A percentile compares a stretch with the other conserved stretches of the same genome.
Conservation (phyloP, 2,113 vertebrate species). For the Neolamprologus sp. region DNA sequence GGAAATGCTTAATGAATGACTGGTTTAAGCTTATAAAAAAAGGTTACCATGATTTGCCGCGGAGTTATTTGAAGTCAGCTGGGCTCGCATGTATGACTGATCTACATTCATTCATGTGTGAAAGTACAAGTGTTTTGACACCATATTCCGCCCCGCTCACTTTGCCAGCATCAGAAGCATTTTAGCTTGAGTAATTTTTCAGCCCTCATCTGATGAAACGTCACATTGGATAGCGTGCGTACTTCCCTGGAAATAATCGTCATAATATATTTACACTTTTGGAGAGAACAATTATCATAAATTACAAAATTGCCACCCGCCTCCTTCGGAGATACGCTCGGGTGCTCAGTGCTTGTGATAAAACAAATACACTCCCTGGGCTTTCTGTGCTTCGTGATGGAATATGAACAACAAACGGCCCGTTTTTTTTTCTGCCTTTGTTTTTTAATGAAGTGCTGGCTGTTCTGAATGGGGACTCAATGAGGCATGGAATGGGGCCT, state of each 20-base stretch:
- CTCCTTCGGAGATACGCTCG: background rate
- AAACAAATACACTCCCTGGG: constrained; percentile 25
- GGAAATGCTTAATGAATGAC: background rate
- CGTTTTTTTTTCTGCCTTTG: background rate
- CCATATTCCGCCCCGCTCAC: background rate
- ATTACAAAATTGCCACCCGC: constrained; percentile 33
- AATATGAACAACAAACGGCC: constrained; percentile 24
- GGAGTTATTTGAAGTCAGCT: background rate
- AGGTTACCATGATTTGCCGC: background rate
- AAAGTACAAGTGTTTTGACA: constrained; percentile 28
- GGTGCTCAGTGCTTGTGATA: constrained; percentile 21
- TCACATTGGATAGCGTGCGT: background rate
- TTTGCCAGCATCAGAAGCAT: background rate
- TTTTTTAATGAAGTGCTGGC: constrained; percentile 53
- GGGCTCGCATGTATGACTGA: background rate
- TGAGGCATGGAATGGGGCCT: constrained; percentile 55
- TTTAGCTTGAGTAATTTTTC: background rate
- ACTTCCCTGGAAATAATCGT: constrained; percentile 23
- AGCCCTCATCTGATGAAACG: constrained; percentile 12
- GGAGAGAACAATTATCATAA: constrained; percentile 55
- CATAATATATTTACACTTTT: constrained; percentile 35
- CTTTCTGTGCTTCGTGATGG: constrained; percentile 7
- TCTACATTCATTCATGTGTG: background rate
- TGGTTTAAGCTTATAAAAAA: background rate
- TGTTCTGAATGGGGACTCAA: constrained; percentile 46